A percentile compares a stretch with the other conserved stretches of the same genome.
phyloP scores from a whole-genome alignment of 2,113 vertebrate species.

The Hipposideros armiger region DNA sequence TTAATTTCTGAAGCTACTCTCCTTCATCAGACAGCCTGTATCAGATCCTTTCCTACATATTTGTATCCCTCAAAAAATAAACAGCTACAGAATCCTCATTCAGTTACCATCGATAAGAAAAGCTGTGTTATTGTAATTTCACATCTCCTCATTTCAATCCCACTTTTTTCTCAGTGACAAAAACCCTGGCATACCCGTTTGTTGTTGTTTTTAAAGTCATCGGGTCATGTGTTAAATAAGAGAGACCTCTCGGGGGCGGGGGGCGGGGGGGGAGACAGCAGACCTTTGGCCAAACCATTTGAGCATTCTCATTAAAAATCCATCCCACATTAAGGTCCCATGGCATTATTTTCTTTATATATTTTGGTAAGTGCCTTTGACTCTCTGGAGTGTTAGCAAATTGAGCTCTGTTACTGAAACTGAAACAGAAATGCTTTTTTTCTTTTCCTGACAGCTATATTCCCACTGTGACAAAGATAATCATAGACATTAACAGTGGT shows the following conservation, averaged over 20 bases:
- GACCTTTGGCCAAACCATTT: background rate
- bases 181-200: background rate
- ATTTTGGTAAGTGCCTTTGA: background rate
- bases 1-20: background rate
- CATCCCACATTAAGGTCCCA: too few relatives aligned
- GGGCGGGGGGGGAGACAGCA: too few relatives aligned
- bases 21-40: background rate
- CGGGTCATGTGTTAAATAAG: background rate
- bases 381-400: constrained; percentile 6
- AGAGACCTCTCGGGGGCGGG: background rate
- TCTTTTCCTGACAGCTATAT: constrained; percentile 71
- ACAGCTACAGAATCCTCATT: background rate
- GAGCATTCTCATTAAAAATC: background rate
- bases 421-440: constrained; percentile 60
- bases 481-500: constrained; percentile 75
- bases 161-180: background rate
- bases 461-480: constrained; percentile 78
- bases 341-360: background rate
- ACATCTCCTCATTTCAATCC: constrained; percentile 43
- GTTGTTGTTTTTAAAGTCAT: background rate
- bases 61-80: background rate
- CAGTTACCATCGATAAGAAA: constrained; percentile 9
- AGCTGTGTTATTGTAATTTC: constrained; percentile 45
- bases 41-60: background rate
- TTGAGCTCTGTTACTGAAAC: constrained; percentile 46